Evolutionary conservation across 2,113 vertebrate genomes (phyloP).

Genomic region (Mesoclemmys tuberculata): DNA sequence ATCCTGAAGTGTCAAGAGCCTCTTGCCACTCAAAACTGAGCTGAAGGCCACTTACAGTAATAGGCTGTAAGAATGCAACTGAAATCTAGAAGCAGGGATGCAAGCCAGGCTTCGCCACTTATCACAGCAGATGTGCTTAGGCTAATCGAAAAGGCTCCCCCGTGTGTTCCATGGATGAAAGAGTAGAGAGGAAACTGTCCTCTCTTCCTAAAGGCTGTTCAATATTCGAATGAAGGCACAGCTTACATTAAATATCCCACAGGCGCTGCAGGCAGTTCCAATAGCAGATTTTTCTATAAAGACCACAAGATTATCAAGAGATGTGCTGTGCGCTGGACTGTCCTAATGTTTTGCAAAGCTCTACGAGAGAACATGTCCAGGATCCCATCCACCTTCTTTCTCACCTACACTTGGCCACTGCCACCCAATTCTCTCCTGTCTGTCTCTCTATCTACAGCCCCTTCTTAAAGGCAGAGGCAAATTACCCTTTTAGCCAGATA

Average conservation of each 20-base stretch:
- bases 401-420: neutral
- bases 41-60: neutral
- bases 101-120: neutral
- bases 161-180: neutral
- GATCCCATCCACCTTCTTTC: neutral
- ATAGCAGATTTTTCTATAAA: neutral
- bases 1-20: neutral
- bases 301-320: neutral
- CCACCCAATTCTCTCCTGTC: neutral
- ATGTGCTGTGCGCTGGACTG: neutral
- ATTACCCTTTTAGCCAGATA: slow-evolving; percentile 51
- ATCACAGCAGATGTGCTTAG: neutral
- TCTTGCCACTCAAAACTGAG: neutral
- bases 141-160: neutral
- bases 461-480: neutral
- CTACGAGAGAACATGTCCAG: neutral
- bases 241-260: neutral
- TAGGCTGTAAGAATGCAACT: neutral
- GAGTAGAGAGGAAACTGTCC: neutral
- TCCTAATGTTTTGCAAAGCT: neutral
- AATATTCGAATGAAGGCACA: neutral
- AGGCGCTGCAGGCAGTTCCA: neutral
- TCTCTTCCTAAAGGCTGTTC: neutral
- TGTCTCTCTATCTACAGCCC: neutral
- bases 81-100: neutral